Evolutionary conservation across 2,113 vertebrate genomes (phyloP).

Genomic region (Cyphomyrus discorhynchus): DNA sequence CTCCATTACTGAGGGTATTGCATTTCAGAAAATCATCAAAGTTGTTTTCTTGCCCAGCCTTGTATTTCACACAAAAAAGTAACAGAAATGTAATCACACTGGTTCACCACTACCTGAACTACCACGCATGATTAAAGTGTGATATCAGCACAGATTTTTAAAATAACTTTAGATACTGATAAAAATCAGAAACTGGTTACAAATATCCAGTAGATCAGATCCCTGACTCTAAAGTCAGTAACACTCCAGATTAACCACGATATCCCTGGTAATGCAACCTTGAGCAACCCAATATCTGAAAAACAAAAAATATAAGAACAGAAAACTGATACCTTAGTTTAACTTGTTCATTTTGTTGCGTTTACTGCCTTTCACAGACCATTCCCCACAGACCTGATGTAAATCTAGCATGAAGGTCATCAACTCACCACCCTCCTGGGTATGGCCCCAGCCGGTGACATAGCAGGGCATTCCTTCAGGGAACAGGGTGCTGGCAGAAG

Average conservation of each 20-base stretch:
- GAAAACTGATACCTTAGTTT: not conserved
- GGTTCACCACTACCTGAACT: not conserved
- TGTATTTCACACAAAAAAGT: not conserved
- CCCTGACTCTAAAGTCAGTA: not conserved
- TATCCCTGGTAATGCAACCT: not conserved
- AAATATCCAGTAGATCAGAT: not conserved
- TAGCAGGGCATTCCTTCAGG: constrained; percentile 43
- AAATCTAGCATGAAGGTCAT: not conserved
- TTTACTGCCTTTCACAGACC: not conserved
- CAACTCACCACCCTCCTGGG: constrained; percentile 47
- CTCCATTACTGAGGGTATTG: not conserved
- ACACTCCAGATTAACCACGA: not conserved
- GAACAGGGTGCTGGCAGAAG: constrained; percentile 42
- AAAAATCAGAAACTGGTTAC: not conserved
- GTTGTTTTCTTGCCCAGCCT: not conserved
- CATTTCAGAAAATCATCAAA: not conserved
- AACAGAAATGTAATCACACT: not conserved
- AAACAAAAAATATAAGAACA: not conserved
- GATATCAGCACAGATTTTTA: not conserved
- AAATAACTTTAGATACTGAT: not conserved
- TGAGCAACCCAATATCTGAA: not conserved
- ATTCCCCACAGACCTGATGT: not conserved
- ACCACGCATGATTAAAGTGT: not conserved
- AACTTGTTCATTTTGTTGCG: not conserved
- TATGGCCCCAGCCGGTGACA: constrained; percentile 67